Evolutionary conservation across 2,797 vertebrate genomes (phyloP).

Genomic region (Zenarchopterus dispar): DNA sequence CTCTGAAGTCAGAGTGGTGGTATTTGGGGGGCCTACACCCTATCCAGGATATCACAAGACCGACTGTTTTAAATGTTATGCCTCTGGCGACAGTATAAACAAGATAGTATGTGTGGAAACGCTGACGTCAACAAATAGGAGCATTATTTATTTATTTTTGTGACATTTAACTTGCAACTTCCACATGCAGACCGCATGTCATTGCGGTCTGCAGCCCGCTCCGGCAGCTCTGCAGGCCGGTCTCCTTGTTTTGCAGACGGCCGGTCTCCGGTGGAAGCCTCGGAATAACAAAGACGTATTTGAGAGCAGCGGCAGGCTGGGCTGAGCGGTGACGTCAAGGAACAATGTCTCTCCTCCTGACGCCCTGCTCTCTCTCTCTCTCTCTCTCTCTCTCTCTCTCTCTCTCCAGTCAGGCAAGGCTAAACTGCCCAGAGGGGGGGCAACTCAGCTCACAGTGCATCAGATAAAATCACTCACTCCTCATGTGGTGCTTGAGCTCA

Average conservation of each 20-base stretch:
- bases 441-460: constrained; percentile 72
- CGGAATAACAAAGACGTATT: constrained; percentile 99
- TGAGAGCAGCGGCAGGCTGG: constrained; percentile 91
- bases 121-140: no score
- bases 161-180: no score
- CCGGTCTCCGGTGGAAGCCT: constrained; percentile 90
- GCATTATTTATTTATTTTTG: no score
- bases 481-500: constrained; percentile 58
- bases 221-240: constrained; percentile 48
- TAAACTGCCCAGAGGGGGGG: constrained; percentile 78
- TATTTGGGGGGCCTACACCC: no score
- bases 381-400: constrained; percentile 27
- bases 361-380: constrained; percentile 32
- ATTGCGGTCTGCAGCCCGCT: constrained; percentile 23
- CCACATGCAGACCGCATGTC: background rate
- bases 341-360: constrained; percentile 92
- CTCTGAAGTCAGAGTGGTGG: no score
- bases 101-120: no score
- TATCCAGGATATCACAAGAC: no score
- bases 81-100: no score
- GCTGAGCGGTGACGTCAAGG: constrained; percentile 93
- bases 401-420: constrained; percentile 71
- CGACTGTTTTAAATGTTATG: no score
- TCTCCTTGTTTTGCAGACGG: constrained; percentile 88
- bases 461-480: constrained; percentile 74